Percentiles rank a stretch among this genome's conserved stretches.
phyloP scores from a whole-genome alignment of 2,797 vertebrate genomes.

The Thalassophryne amazonica region DNA sequence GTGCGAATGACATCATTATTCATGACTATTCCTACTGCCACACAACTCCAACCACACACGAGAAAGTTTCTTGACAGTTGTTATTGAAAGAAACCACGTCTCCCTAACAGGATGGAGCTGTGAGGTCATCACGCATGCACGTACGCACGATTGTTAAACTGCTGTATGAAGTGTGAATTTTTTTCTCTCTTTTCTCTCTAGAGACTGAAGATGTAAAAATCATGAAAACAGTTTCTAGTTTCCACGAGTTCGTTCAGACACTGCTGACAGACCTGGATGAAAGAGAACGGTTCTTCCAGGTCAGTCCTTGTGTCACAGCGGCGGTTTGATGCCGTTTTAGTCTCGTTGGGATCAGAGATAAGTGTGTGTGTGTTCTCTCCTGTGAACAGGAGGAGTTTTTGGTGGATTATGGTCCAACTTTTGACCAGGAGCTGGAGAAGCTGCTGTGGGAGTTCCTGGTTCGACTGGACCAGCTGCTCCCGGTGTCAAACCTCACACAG shows the following conservation, averaged over 20 bases:
- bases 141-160: no score
- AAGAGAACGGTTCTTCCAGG: conserved; percentile 67
- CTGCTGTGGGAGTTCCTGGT: conserved; percentile 86
- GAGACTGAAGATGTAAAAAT: conserved; percentile 75
- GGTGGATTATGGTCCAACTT: conserved; percentile 79
- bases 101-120: no score
- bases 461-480: conserved; percentile 81
- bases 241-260: conserved; percentile 67
- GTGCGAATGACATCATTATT: no score
- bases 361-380: neutral
- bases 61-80: no score
- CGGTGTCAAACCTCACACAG: conserved; percentile 74
- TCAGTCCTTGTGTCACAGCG: conserved; percentile 13
- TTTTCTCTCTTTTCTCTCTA: conserved; percentile 18
- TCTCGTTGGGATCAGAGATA: neutral
- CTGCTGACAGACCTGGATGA: conserved; percentile 53
- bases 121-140: no score
- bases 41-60: no score
- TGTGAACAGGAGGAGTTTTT: conserved; percentile 78
- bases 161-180: neutral
- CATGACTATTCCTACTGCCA: no score
- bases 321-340: neutral
- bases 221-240: conserved; percentile 64
- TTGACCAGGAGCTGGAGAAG: conserved; percentile 80
- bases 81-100: no score